Conservation (phyloP, 35 echinoderm and acorn worm species). For the Strongylocentrotus purpuratus region DNA sequence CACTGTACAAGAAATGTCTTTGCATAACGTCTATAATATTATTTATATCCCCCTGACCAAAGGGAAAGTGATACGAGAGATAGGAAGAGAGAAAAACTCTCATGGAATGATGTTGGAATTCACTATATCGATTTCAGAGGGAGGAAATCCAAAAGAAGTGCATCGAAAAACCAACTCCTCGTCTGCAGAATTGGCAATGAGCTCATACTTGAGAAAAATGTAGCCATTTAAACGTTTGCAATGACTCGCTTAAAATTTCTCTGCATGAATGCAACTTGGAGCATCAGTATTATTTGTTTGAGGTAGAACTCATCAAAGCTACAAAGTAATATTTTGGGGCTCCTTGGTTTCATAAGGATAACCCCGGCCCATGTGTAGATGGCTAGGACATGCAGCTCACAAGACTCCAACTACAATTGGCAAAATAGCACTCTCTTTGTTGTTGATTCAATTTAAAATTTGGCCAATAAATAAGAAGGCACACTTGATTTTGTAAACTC, state of each 20-base stretch:
- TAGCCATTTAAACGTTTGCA: not conserved
- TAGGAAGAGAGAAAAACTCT: not conserved
- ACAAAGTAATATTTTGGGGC: not conserved
- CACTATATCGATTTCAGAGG: not conserved
- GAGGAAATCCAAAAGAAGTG: not conserved
- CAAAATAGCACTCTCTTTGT: not conserved
- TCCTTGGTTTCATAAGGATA: not conserved
- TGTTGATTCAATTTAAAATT: not conserved
- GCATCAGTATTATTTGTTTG: not conserved
- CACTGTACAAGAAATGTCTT: conserved; percentile 11
- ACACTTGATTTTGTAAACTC: not conserved
- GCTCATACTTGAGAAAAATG: not conserved
- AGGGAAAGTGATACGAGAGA: not conserved
- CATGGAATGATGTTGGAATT: not conserved
- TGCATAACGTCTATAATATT: not conserved
- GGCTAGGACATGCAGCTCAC: not conserved
- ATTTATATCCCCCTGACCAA: not conserved
- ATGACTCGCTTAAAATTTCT: not conserved
- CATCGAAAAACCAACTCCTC: not conserved
- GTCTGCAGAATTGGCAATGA: not conserved
- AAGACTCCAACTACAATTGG: not conserved
- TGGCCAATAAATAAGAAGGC: not conserved
- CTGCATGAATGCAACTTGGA: not conserved
- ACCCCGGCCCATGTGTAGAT: too few species aligned
- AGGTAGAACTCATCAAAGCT: not conserved